phyloP scores from a whole-genome alignment of 2,797 vertebrate genomes.

The Trichosurus vulpecula region DNA sequence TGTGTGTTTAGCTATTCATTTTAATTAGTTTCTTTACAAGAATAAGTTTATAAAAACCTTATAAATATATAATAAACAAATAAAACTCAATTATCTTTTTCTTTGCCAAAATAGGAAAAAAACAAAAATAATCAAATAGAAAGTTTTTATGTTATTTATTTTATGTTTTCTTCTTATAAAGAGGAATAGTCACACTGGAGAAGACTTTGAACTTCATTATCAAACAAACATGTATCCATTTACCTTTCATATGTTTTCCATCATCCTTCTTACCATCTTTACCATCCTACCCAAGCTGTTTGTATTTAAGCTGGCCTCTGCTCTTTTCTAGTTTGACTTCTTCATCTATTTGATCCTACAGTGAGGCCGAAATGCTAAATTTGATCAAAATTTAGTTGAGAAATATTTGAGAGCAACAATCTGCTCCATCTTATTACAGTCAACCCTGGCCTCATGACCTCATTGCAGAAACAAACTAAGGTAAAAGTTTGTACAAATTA shows the following conservation, averaged over 20 bases:
- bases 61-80: constrained; percentile 21
- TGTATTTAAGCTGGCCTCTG: constrained; percentile 60
- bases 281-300: constrained; percentile 42
- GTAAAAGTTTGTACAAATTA: constrained; percentile 46
- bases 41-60: constrained; percentile 43
- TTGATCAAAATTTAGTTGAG: constrained; percentile 51
- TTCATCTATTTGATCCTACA: constrained; percentile 37
- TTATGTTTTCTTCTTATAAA: constrained; percentile 66
- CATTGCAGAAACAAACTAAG: constrained; percentile 26
- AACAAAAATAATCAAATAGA: constrained; percentile 30
- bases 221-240: constrained; percentile 42
- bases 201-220: constrained; percentile 49
- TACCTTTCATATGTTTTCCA: constrained; percentile 60
- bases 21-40: constrained; percentile 26
- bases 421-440: not conserved
- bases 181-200: constrained; percentile 58
- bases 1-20: constrained; percentile 16
- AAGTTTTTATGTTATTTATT: constrained; percentile 49
- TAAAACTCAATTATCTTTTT: not conserved
- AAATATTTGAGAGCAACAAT: constrained; percentile 6
- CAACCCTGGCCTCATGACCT: not conserved
- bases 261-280: constrained; percentile 50
- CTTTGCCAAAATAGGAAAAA: not conserved
- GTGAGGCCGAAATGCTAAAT: constrained; percentile 57
- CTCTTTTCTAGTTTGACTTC: constrained; percentile 49